Evolutionary conservation across 2,888 invertebrate species (phyloP), one percentile per base, ranked within the genome.

Genomic region (Andrena chrysosceles): DNA sequence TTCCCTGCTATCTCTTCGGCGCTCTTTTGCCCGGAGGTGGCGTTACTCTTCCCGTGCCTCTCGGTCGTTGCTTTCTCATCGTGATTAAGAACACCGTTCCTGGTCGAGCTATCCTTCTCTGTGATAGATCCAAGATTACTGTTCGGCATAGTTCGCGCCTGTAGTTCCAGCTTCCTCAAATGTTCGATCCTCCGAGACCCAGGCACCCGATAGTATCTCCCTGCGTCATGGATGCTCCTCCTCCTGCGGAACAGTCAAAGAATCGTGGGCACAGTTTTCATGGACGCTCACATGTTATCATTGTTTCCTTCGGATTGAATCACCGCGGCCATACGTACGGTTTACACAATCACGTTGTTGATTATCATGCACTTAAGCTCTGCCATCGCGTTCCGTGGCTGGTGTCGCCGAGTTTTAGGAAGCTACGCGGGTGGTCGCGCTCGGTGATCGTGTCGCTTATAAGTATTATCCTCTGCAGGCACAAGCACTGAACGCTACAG

Each of bases 1-100:
- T 81, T 90, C 5, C 75, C 77, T 0, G 81, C 23, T 35, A 13
- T 63, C n/a, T 85, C 86, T 1, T 85, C 89, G 68, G 62, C 81
- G 23, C 42, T 64, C n/a, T 26, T 63, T 26, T 35, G 29, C 26
- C 6, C 23, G 20, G 48, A 29, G n/a, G 75, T 78, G 10, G 70
- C 13, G 33, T 72, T 81, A 23, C 72, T 54, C n/a, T 76, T 88
- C 16, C 77, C 60, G 2, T 85, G 77, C n/a, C 67, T 85, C 13
- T 77, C 56, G 10, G 49, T 79, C 52, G 81, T 1, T 1, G 31
- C 67, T 20, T 71, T 84, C 4, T 78, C 82, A 7, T 75, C 71
- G 1, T 69, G 31, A 1, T 74, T 69, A 2, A 33, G 16, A 29
- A 49, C n/a, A 31, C 20, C 71, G 23, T 64, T 77, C 49, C 69